Evolutionary conservation across 2,888 invertebrate genomes (phyloP).

Genomic region (Pachycephus smyrnensis): DNA sequence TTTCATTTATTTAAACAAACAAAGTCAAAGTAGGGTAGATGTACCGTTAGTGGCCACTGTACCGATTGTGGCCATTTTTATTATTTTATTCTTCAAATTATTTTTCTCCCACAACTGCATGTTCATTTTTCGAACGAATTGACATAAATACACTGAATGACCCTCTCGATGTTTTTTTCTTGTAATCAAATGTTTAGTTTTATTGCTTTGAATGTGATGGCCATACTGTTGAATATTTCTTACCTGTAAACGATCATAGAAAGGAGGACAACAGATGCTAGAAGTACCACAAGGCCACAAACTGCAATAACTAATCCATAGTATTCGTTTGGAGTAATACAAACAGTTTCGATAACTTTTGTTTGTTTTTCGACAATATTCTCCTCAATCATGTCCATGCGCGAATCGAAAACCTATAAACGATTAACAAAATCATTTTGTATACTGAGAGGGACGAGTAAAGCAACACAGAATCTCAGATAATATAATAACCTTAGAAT

Average conservation of each 20-base stretch:
- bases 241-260: constrained; percentile 84
- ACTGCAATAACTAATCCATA: constrained; percentile 86
- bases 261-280: constrained; percentile 79
- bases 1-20: not conserved
- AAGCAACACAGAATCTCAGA: not conserved
- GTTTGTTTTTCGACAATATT: constrained; percentile 63
- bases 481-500: not conserved
- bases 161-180: too few species aligned
- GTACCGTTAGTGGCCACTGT: too few species aligned
- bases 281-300: constrained; percentile 78
- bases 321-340: constrained; percentile 86
- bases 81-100: too few species aligned
- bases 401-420: constrained; percentile 82
- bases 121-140: too few species aligned
- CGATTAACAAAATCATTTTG: not conserved
- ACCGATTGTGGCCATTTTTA: too few species aligned
- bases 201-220: too few species aligned
- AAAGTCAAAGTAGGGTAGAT: not conserved
- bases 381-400: constrained; percentile 67
- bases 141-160: too few species aligned
- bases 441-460: not conserved
- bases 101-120: too few species aligned
- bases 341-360: constrained; percentile 78
- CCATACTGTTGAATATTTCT: constrained; percentile 19
- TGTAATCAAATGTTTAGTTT: too few species aligned